Evolutionary conservation across 2,888 invertebrate genomes (phyloP).

Genomic region (Metallyticus violacea): DNA sequence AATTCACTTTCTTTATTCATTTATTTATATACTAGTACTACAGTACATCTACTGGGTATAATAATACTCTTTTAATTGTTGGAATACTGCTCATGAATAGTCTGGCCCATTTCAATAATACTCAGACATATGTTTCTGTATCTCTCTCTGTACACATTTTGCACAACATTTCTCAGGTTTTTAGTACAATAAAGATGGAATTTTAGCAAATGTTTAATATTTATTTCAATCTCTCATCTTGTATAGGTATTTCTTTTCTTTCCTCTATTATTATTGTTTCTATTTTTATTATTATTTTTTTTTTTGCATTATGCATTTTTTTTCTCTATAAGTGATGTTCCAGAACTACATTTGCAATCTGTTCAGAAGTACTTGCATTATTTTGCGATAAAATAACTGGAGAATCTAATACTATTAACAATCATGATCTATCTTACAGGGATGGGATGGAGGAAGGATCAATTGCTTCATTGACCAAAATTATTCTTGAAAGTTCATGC

Average conservation of each 20-base stretch:
- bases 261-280: not conserved
- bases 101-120: not conserved
- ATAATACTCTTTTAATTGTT: not conserved
- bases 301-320: too few relatives aligned
- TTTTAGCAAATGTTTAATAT: not conserved
- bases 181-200: not conserved
- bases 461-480: not conserved
- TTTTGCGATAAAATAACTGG: not conserved
- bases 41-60: not conserved
- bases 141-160: not conserved
- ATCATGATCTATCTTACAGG: not conserved
- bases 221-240: not conserved
- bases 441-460: not conserved
- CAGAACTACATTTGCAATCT: not conserved
- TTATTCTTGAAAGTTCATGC: too few relatives aligned
- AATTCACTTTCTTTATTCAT: not conserved
- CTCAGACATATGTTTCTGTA: not conserved
- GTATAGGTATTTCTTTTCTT: not conserved
- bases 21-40: not conserved
- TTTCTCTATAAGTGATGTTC: too few relatives aligned
- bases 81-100: not conserved
- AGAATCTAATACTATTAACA: not conserved
- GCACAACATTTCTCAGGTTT: not conserved
- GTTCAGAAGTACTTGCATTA: not conserved
- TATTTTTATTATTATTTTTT: not conserved